Evolutionary conservation across 2,888 invertebrate species (phyloP), one percentile per base, ranked within the genome.

Genomic region (Synergus umbraculus): DNA sequence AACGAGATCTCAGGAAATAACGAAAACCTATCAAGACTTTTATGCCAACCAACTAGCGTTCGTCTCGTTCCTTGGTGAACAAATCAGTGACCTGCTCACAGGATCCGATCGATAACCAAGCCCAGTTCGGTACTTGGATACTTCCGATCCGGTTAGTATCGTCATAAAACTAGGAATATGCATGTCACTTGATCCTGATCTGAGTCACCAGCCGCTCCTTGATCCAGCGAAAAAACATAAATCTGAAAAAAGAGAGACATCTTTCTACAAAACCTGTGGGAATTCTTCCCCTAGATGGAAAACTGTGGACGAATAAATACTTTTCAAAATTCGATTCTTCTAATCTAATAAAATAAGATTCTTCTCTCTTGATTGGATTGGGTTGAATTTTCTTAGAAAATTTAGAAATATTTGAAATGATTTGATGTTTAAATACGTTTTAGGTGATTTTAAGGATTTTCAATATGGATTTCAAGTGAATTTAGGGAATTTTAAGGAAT

Each of bases 141-240:
- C 85, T 86, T 88, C 85, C 87, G 85, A 85, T 84, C 85, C 85
- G 84, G 86, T 88, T 87, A 86, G 86, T 85, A 86, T 85, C 82
- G 81, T 82, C 86, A 82, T 88, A 86, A 87, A 89, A 81, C 79
- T 63, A 58, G 78, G 81, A 84, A 83, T 85, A 81, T 83, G 83
- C 82, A 83, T 80, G 82, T 84, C 69, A 78, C 78, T 79, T 69
- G 79, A 78, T 73, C 54, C 73, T n/a, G 10, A 54, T 41, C 73
- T 73, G 73, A 73, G 54, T 49, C 49, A 69, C 37, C 46, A 10
- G 22, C 49, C n/a, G 37, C 49, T 73, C 54, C 54, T 73, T 10
- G n/a, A 54, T 73, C 54, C 13, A 54, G 54, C 29, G 54, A 37
- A 37, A 73, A 54, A 73, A 54, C 73, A 73, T 73, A 73, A 73